These are phyloP conservation scores for Argyra leucocephala DNA, from an alignment of 2,888 invertebrate genomes.

Conservation along the genomic window DNA sequence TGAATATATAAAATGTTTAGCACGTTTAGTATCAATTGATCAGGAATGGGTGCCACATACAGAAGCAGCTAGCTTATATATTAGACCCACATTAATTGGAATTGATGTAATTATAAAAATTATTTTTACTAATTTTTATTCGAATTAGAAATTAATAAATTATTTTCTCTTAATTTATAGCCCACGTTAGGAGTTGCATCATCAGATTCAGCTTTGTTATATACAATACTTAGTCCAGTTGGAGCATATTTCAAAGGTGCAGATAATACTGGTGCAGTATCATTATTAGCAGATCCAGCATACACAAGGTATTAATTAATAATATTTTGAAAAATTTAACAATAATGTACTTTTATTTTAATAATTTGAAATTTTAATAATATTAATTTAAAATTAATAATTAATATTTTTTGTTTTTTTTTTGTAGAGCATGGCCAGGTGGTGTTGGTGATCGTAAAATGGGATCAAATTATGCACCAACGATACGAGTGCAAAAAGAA, in stretches of 20 bases:
- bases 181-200: constrained; percentile 84
- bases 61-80: constrained; percentile 82
- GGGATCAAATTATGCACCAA: constrained; percentile 88
- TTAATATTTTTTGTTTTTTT: neutral
- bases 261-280: constrained; percentile 59
- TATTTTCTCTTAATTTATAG: constrained; percentile 46
- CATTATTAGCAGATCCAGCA: constrained; percentile 83
- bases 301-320: constrained; percentile 49
- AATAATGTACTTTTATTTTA: neutral
- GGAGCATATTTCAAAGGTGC: constrained; percentile 81
- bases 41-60: constrained; percentile 96
- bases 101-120: constrained; percentile 69
- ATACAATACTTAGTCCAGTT: constrained; percentile 84
- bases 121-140: constrained; percentile 14
- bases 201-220: constrained; percentile 81
- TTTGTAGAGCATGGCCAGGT: constrained; percentile 70
- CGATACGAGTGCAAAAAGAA: constrained; percentile 72
- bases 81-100: constrained; percentile 92
- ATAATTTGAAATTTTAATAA: neutral
- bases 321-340: neutral
- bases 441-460: constrained; percentile 92
- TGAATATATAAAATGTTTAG: constrained; percentile 77
- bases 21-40: constrained; percentile 79
- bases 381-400: neutral
- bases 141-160: constrained; percentile 14